A percentile compares a stretch with the other conserved stretches of the same genome.
These are phyloP conservation scores for Orestias chungarensis DNA, from an alignment of 2,797 vertebrate species.

Conservation along the genomic window DNA sequence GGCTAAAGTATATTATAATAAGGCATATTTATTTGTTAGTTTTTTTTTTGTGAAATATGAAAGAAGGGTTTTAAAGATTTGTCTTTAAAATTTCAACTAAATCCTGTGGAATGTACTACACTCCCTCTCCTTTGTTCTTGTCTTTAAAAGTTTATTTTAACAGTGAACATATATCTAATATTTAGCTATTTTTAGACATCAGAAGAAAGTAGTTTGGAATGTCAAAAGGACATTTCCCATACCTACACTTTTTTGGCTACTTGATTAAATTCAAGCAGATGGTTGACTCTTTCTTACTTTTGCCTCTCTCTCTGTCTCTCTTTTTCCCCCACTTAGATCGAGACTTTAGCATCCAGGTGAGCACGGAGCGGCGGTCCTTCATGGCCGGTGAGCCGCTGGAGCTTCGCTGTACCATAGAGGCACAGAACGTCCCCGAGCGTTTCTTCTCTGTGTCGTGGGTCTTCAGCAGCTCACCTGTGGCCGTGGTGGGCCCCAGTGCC, in stretches of 20 bases:
- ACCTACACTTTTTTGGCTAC: background rate
- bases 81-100: no score
- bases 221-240: background rate
- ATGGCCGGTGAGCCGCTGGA: slow-evolving; percentile 91
- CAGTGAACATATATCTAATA: background rate
- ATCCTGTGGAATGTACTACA: no score
- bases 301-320: background rate
- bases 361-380: slow-evolving; percentile 91
- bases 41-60: slow-evolving; percentile 62
- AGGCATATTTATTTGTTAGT: slow-evolving; percentile 56
- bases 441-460: slow-evolving; percentile 98
- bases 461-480: slow-evolving; percentile 96
- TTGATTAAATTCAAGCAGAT: slow-evolving; percentile 21
- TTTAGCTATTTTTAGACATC: slow-evolving; percentile 20
- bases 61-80: slow-evolving; percentile 30
- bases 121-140: slow-evolving; percentile 1
- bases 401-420: slow-evolving; percentile 94
- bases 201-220: slow-evolving; percentile 17
- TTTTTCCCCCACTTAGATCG: slow-evolving; percentile 81
- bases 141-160: slow-evolving; percentile 19
- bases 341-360: slow-evolving; percentile 94
- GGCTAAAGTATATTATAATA: slow-evolving; percentile 68
- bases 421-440: slow-evolving; percentile 91
- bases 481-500: slow-evolving; percentile 91
- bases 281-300: slow-evolving; percentile 5